Evolutionary conservation across 1,140 invertebrate species (phyloP).

Genomic region (Drosophila takahashii): DNA sequence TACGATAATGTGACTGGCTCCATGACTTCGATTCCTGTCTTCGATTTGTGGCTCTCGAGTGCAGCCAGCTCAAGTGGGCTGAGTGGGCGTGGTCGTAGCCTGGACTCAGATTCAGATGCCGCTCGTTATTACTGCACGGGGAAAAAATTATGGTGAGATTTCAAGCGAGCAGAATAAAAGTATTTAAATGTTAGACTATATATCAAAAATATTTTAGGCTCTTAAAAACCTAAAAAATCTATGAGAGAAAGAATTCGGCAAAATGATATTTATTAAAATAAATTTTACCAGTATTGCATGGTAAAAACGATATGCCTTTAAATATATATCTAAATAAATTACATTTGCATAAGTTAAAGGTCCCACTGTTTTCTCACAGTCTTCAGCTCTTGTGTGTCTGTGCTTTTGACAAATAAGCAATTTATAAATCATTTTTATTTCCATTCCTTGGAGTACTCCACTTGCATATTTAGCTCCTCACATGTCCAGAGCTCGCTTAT

Average conservation of each 20-base stretch:
- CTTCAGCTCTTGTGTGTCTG: conserved; percentile 16
- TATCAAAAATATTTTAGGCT: no score
- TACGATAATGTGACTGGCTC: conserved; percentile 19
- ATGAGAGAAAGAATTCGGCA: no score
- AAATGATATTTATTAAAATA: no score
- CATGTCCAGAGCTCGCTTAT: conserved; percentile 18
- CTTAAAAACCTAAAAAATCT: no score
- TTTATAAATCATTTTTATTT: conserved; percentile 50
- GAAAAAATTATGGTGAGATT: neutral
- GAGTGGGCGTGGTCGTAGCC: conserved; percentile 5
- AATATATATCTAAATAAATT: no score
- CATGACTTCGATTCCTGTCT: neutral
- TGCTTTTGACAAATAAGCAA: conserved; percentile 46
- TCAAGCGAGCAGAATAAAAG: no score
- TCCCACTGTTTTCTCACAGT: neutral
- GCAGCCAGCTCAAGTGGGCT: conserved; percentile 5
- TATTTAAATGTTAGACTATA: no score
- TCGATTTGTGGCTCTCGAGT: conserved; percentile 25
- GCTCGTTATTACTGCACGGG: conserved; percentile 17
- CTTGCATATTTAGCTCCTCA: neutral
- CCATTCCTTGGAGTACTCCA: conserved; percentile 8
- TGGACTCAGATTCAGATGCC: conserved; percentile 2
- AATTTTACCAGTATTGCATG: no score
- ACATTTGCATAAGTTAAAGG: neutral
- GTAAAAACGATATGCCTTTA: no score